phyloP scores from a whole-genome alignment of 2,797 vertebrate genomes.

The Pygocentrus nattereri region DNA sequence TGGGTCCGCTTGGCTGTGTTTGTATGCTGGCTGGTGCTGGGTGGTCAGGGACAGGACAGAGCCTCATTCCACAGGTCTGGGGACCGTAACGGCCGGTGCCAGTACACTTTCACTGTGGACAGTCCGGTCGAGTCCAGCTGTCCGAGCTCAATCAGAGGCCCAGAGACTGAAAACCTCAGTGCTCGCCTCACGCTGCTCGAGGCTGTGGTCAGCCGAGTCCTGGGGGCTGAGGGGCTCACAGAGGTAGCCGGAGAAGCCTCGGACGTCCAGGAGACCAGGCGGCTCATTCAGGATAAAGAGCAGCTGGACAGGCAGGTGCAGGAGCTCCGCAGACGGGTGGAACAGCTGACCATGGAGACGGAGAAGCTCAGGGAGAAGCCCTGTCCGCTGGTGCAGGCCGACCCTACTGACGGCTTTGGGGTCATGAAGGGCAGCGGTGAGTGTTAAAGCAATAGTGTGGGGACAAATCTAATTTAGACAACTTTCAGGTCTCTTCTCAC shows the following conservation, averaged over 20 bases:
- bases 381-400: conserved; percentile 68
- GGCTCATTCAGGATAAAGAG: conserved; percentile 83
- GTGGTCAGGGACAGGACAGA: conserved; percentile 8
- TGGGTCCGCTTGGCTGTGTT: not conserved
- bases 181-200: conserved; percentile 83
- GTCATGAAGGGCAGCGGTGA: not conserved
- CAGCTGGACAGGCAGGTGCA: conserved; percentile 74
- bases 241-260: conserved; percentile 73
- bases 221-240: conserved; percentile 14
- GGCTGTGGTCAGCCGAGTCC: conserved; percentile 70
- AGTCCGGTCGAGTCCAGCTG: conserved; percentile 85
- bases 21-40: not conserved
- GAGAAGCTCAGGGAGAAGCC: conserved; percentile 75
- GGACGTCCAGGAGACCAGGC: conserved; percentile 69
- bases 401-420: not conserved
- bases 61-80: conserved; percentile 54
- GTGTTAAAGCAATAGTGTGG: not conserved
- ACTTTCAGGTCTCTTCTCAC: too few species aligned
- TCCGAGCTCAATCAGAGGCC: conserved; percentile 65
- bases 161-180: conserved; percentile 78
- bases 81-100: conserved; percentile 81
- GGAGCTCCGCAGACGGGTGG: conserved; percentile 71
- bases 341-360: conserved; percentile 75
- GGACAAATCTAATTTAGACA: too few species aligned
- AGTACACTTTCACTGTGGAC: conserved; percentile 88